Evolutionary conservation across 2,113 vertebrate genomes (phyloP).

Genomic region (Xiphophorus maculatus): DNA sequence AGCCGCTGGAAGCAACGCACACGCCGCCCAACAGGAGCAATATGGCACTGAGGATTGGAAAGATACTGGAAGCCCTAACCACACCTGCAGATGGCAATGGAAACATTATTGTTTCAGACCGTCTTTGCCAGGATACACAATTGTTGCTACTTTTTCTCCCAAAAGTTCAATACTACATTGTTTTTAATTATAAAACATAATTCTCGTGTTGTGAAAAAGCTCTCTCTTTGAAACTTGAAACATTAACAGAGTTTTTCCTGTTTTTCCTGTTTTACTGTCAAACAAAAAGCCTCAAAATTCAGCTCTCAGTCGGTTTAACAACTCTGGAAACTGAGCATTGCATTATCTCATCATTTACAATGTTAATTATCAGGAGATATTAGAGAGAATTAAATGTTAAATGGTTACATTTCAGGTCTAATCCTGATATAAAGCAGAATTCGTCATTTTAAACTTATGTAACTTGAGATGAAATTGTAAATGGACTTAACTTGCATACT

Average conservation of each 20-base stretch:
- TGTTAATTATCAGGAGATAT: not conserved
- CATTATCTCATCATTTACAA: too few relatives aligned
- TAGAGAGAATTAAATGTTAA: conserved; percentile 14
- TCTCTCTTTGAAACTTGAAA: not conserved
- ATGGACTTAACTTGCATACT: too few relatives aligned
- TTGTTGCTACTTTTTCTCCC: not conserved
- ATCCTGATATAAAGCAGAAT: not conserved
- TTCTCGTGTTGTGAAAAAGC: not conserved
- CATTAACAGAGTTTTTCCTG: not conserved
- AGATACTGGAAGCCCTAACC: conserved; percentile 94
- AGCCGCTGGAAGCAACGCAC: conserved; percentile 90
- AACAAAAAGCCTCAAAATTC: too few relatives aligned
- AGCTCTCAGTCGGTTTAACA: too few relatives aligned
- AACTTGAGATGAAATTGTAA: too few relatives aligned
- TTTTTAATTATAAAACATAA: not conserved
- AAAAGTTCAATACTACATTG: not conserved
- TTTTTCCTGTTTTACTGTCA: too few relatives aligned
- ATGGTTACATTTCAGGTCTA: conserved; percentile 1
- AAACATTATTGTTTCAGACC: not conserved
- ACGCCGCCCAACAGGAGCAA: conserved; percentile 91
- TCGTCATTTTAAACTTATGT: not conserved
- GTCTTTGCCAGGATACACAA: not conserved
- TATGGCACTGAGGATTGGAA: conserved; percentile 94
- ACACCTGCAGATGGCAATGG: conserved; percentile 80
- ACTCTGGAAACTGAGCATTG: too few relatives aligned